phyloP scores from a whole-genome alignment of 2,888 invertebrate species.

The Drosophila siamana region DNA sequence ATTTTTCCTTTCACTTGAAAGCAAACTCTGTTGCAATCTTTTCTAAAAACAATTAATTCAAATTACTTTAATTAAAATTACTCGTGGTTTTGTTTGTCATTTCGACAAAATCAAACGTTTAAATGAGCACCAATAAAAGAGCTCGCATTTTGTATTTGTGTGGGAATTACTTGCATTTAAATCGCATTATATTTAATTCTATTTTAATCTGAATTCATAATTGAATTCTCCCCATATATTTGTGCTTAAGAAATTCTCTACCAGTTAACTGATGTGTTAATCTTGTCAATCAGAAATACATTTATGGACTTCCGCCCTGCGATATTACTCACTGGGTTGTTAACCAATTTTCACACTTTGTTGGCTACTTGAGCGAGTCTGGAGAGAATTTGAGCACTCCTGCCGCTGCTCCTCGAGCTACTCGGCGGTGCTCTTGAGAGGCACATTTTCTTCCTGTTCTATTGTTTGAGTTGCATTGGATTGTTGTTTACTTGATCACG shows the following conservation, averaged over 20 bases:
- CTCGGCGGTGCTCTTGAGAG: not conserved
- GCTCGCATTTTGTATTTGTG: too few species aligned
- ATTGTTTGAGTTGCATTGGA: conserved; percentile 40
- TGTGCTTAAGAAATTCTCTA: too few species aligned
- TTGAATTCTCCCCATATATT: not conserved
- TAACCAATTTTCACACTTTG: conserved; percentile 16
- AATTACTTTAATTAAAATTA: not conserved
- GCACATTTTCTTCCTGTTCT: conserved; percentile 35
- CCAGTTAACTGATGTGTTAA: conserved; percentile 1
- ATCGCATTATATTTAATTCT: not conserved
- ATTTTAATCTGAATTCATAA: not conserved
- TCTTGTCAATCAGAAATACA: not conserved
- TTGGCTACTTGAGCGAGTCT: conserved; percentile 10
- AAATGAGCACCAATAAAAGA: not conserved
- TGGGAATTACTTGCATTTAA: not conserved
- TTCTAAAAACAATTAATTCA: not conserved
- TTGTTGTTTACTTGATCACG: conserved; percentile 68
- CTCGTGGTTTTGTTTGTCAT: not conserved
- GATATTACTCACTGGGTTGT: too few species aligned
- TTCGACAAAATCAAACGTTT: not conserved
- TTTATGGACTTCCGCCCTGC: conserved; percentile 16
- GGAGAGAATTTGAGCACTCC: not conserved
- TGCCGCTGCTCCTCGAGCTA: conserved; percentile 10
- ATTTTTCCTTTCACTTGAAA: not conserved
- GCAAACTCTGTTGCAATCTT: too few species aligned